These are phyloP conservation scores for Grantiella picta DNA, from an alignment of 2,113 vertebrate genomes.

Conservation along the genomic window DNA sequence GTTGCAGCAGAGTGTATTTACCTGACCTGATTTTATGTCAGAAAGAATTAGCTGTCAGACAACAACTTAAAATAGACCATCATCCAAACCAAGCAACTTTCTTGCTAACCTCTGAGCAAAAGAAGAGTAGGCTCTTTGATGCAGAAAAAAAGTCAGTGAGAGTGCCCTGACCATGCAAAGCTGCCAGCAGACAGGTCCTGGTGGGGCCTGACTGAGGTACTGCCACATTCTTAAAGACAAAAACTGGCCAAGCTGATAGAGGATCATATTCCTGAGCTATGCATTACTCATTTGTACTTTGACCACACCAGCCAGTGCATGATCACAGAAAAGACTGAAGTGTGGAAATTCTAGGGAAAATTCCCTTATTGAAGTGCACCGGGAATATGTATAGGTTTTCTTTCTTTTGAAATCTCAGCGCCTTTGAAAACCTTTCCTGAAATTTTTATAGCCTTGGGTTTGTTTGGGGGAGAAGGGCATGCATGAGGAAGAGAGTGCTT, in stretches of 20 bases:
- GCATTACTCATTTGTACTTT: conserved; percentile 71
- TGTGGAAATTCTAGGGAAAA: conserved; percentile 58
- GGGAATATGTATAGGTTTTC: background rate
- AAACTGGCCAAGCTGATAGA: conserved; percentile 70
- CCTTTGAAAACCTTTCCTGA: conserved; percentile 35
- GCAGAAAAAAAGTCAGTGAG: background rate
- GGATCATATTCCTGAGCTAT: conserved; percentile 68
- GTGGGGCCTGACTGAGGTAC: conserved; percentile 66
- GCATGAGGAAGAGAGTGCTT: background rate
- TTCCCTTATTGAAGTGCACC: background rate
- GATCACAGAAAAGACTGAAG: conserved; percentile 70
- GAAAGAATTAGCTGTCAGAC: conserved; percentile 48
- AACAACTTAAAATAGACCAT: conserved; percentile 38
- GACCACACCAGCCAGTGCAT: conserved; percentile 73
- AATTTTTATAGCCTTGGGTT: conserved; percentile 30
- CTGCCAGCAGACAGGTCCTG: background rate
- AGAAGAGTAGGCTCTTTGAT: background rate
- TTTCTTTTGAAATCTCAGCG: background rate
- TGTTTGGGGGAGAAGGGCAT: background rate
- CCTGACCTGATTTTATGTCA: conserved; percentile 76
- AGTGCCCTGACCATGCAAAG: background rate
- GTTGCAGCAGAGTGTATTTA: conserved; percentile 68
- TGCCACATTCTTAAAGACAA: conserved; percentile 77
- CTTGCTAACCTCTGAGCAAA: background rate
- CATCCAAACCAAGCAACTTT: background rate